A percentile compares a stretch with the other conserved stretches of the same genome.
Conservation (phyloP, 2,797 vertebrate genomes). For the Cyclura pinguis region DNA sequence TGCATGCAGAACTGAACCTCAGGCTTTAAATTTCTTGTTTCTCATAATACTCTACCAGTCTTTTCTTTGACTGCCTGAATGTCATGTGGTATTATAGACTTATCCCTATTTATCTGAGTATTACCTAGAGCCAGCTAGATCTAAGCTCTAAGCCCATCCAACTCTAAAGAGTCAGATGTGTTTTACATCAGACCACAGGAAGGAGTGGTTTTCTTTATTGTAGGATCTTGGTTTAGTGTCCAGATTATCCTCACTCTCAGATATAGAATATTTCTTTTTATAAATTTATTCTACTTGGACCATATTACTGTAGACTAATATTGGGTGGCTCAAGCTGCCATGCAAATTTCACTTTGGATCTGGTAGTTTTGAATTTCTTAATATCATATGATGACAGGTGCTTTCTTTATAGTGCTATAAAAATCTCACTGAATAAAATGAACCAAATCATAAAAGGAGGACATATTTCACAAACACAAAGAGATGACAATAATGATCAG, state of each 20-base stretch:
- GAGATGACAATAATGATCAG: background rate
- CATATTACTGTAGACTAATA: slow-evolving; percentile 58
- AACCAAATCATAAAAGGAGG: slow-evolving; percentile 20
- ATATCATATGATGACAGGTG: slow-evolving; percentile 59
- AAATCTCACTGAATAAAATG: slow-evolving; percentile 43
- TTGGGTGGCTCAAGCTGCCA: slow-evolving; percentile 54
- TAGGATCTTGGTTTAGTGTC: slow-evolving; percentile 53
- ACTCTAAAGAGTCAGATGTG: slow-evolving; percentile 61
- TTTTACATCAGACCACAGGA: slow-evolving; percentile 61
- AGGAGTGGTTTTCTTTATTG: slow-evolving; percentile 53
- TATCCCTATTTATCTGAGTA: slow-evolving; percentile 68
- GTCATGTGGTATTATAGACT: slow-evolving; percentile 39
- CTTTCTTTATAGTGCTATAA: slow-evolving; percentile 59
- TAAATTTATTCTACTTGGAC: slow-evolving; percentile 49
- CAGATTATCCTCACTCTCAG: slow-evolving; percentile 52
- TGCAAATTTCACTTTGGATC: slow-evolving; percentile 44
- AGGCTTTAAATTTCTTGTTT: slow-evolving; percentile 18
- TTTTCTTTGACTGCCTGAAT: slow-evolving; percentile 59
- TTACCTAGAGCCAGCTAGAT: slow-evolving; percentile 65
- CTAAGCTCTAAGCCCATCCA: slow-evolving; percentile 67
- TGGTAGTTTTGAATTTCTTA: slow-evolving; percentile 48
- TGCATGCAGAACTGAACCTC: slow-evolving; percentile 31
- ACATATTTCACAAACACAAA: slow-evolving; percentile 43
- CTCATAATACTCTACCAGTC: slow-evolving; percentile 29
- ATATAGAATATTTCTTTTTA: slow-evolving; percentile 63